These are phyloP conservation scores for Himantopus leucocephalus DNA, from an alignment of 2,113 vertebrate species.

Conservation along the genomic window DNA sequence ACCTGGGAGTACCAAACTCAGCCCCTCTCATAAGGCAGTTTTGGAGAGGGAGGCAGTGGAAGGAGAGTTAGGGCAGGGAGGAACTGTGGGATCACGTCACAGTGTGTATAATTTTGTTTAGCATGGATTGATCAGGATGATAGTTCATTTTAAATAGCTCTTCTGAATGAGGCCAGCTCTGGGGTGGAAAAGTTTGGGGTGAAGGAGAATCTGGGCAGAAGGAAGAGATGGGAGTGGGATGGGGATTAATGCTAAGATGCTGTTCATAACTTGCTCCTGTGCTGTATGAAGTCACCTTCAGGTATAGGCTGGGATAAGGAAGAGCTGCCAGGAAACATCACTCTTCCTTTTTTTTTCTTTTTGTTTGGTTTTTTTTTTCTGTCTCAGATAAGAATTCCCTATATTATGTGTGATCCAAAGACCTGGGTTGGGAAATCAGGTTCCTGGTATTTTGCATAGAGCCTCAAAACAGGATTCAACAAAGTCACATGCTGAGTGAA, in stretches of 20 bases:
- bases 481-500: neutral
- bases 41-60: neutral
- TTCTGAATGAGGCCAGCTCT: neutral
- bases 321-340: neutral
- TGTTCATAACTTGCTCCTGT: neutral
- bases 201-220: neutral
- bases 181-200: neutral
- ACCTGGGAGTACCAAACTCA: neutral
- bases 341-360: rapidly evolving
- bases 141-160: neutral
- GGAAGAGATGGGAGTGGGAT: neutral
- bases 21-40: neutral
- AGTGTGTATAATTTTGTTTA: neutral
- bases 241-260: neutral
- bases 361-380: too few relatives aligned
- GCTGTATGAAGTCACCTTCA: neutral
- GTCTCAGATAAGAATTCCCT: neutral
- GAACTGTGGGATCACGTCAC: neutral
- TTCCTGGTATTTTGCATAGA: neutral
- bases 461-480: neutral
- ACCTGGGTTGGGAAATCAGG: neutral
- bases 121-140: neutral
- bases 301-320: neutral
- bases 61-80: neutral
- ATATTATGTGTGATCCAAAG: neutral